Percentiles rank a stretch among this genome's conserved stretches.
Conservation (phyloP, 2,113 vertebrate species). For the Oreochromis niloticus region DNA sequence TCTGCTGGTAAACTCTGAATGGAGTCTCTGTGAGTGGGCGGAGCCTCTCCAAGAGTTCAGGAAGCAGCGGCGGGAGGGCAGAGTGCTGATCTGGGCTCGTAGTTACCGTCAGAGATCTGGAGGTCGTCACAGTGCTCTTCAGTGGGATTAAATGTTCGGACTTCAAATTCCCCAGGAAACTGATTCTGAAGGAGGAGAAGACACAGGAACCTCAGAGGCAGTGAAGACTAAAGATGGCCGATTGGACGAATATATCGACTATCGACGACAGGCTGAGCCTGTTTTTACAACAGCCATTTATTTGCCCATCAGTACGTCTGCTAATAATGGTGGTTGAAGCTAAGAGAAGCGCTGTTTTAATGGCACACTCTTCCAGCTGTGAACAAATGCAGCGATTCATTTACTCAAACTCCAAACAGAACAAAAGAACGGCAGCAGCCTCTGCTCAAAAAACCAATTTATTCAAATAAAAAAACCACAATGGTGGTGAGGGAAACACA, state of each 20-base stretch:
- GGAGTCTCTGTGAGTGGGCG: neutral
- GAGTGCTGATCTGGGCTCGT: neutral
- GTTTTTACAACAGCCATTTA: neutral
- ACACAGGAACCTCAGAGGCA: neutral
- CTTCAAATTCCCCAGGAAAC: neutral
- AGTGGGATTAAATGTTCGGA: accelerated
- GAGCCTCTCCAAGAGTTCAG: neutral
- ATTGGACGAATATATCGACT: neutral
- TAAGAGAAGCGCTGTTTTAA: neutral
- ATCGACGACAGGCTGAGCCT: neutral
- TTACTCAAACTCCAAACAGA: neutral
- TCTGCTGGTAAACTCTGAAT: neutral
- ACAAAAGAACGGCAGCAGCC: neutral
- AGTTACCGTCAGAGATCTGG: accelerated
- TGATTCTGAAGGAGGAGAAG: neutral
- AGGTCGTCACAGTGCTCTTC: neutral
- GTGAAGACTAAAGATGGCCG: accelerated
- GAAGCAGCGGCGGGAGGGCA: neutral
- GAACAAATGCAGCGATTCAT: neutral
- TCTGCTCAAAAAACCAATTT: neutral
- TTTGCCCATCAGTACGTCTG: neutral
- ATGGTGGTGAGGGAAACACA: neutral
- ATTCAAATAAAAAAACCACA: neutral
- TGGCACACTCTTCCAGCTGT: neutral
- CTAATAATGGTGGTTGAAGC: neutral